Evolutionary conservation across 2,888 invertebrate species (phyloP).

Genomic region (Cephalotes varians): DNA sequence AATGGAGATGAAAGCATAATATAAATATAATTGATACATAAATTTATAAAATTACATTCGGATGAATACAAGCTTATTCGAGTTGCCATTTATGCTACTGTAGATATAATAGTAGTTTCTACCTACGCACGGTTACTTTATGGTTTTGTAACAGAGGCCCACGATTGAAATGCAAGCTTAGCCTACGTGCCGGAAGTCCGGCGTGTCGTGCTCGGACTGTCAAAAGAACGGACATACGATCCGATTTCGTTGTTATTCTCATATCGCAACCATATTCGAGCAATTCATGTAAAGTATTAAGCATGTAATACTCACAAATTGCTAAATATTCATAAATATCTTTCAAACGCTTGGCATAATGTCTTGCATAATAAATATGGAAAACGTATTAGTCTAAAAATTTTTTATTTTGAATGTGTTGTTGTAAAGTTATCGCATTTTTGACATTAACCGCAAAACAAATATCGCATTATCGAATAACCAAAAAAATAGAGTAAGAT

Average conservation of each 20-base stretch:
- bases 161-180: conserved; percentile 80
- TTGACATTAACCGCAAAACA: neutral
- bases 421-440: neutral
- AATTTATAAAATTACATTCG: neutral
- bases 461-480: neutral
- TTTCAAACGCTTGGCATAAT: neutral
- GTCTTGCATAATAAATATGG: neutral
- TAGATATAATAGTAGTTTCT: conserved; percentile 43
- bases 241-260: conserved; percentile 70
- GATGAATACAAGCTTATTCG: conserved; percentile 12
- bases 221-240: conserved; percentile 59
- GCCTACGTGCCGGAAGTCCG: conserved; percentile 81
- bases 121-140: conserved; percentile 58
- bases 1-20: neutral
- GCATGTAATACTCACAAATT: neutral
- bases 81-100: conserved; percentile 22
- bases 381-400: too few relatives aligned
- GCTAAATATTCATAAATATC: neutral
- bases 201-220: conserved; percentile 75
- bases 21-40: neutral
- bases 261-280: conserved; percentile 50
- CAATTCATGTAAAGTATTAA: conserved; percentile 5
- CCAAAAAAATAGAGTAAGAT: neutral
- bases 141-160: conserved; percentile 65
- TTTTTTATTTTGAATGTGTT: neutral